Evolutionary conservation across 2,797 vertebrate species (phyloP), one percentile per base, ranked within the genome.

Genomic region (Cynopterus sphinx): DNA sequence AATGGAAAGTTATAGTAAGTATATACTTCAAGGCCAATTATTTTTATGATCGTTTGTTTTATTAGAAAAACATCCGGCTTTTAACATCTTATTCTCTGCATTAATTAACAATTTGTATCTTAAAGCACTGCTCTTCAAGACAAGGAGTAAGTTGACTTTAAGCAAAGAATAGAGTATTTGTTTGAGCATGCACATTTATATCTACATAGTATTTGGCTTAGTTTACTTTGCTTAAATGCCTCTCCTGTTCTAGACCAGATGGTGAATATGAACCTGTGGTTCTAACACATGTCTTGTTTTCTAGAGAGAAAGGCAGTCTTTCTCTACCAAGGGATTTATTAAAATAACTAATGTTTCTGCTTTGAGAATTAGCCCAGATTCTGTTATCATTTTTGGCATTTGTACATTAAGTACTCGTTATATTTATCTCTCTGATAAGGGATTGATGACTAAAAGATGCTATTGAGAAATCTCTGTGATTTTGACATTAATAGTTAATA

Each of bases 131-230:
- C 96, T 97, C 85, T 97, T 97, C 95, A 79, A 77, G 57, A 94
- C 77, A 89, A 96, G 96, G 97, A 98, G 97, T 96, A 97, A 96
- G 96, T 97, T 98, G 96, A 98, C 91, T 96, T 97, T 97, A 95
- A 87, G 92, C 83, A 91, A 95, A 78, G 77, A 75, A 78, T 39
- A 97, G 90, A 94, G 46, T 67, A 53, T 78, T 41, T 90, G 91
- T 95, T 97, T 96, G 96, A 97, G 93, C 97, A 96, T 98, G 95
- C 94, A 96, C 97, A 95, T 97, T 97, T 98, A 97, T 97, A 96
- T 94, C 89, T 98, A 84, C 95, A 82, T 97, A 95, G 95, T 97
- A 95, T 98, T 97, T 97, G 96, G 94, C 61, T 98, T 96, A 90
- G 91, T 97, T 97, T 97, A 93, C 87, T 94, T 98, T 97, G 95